Base-by-base conservation (phyloP, 2,888 invertebrate species). In the Drosophila cognata region DNA sequence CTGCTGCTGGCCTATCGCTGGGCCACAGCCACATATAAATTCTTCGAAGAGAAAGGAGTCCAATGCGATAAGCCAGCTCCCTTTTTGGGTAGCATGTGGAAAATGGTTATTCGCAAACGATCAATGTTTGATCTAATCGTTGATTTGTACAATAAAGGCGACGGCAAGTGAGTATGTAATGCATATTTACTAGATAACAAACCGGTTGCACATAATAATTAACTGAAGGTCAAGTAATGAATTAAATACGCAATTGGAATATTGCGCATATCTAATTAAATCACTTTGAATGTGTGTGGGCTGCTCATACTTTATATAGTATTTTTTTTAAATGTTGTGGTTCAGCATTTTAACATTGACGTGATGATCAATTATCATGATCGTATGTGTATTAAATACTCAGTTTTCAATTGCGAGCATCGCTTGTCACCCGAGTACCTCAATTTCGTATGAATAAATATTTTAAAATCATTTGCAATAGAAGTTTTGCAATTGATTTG, bases 1-100 rank as follows among this genome's bases (percentile, higher is more conserved):
- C 43, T 86, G 41, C 41, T 81, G 63, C 58, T 89, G 56, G 74
- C 73, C 53, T 92, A 92, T 66, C 89, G 87, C 36, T 92, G 91
- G 91, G 66, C 81, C 25, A 81, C 77, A 7, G 56, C 74, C 18
- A 81, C 78, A 21, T 81, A 82, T 74, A 77, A 86, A 51, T 88
- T 70, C 55, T 92, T 91, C 59, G 67, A 86, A 60, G 79, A 91
- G 2, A 82, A 77, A 0, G 88, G 89, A 13, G 73, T 92, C n/a
- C 81, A 82, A 0, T 76, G 71, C 33, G 33, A 69, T 28, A 69
- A 58, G 2, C 80, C 78, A 2, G 46, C n/a, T 41, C 73, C 74
- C 7, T 60, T 79, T 28, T 11, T 78, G 33, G 78, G 78, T 2
- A 79, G 62, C 21, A 73, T 78, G 73, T 28, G 60, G 52, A 60